Evolutionary conservation across 1,140 invertebrate species (phyloP), one percentile per base, ranked within the genome.

Genomic region (Acromyrmex echinatior): DNA sequence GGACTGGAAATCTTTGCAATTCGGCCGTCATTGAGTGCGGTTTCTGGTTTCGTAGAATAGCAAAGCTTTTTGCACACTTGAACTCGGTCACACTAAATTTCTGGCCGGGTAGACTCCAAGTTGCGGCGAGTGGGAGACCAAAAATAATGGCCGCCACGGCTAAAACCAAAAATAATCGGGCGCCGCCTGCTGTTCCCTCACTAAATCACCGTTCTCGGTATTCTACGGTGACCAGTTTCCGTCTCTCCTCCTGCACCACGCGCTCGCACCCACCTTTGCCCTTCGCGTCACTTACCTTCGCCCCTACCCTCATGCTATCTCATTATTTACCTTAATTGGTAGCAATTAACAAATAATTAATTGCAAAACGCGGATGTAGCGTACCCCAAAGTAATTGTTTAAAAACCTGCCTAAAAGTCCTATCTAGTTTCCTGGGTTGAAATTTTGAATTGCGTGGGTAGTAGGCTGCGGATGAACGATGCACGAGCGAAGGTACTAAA

Each of bases 131-230:
- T 89, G 87, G 88, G 87, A 90, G 93, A 93, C 92, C 92, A 91
- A 94, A 95, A 94, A 93, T 94, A 94, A 94, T 93, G 93, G 92
- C 88, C 90, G 82, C 80, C 87, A 89, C 90, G 92, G 88, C 92
- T 92, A 93, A 94, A 95, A 94, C 93, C 93, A 94, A 94, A 95
- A 94, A 95, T 95, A 95, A 95, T 95, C 94, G 94, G 91, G 91
- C 92, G 87, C 92, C 93, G 93, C 93, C 93, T 94, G 93, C 92
- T 94, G 92, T 88, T 93, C 91, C 79, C 89, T 91, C 92, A 82
- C 86, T 95, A 94, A 95, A 95, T 95, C 93, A 94, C 91, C 89
- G 79, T 86, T 82, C 90, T 91, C 89, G 84, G 79, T 87, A 86
- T 21, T 21, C 90, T 77, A 88, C 86, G 81, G 87, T 91, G 89